Conservation (phyloP, 2,797 vertebrate species). For the Spheniscus humboldti region DNA sequence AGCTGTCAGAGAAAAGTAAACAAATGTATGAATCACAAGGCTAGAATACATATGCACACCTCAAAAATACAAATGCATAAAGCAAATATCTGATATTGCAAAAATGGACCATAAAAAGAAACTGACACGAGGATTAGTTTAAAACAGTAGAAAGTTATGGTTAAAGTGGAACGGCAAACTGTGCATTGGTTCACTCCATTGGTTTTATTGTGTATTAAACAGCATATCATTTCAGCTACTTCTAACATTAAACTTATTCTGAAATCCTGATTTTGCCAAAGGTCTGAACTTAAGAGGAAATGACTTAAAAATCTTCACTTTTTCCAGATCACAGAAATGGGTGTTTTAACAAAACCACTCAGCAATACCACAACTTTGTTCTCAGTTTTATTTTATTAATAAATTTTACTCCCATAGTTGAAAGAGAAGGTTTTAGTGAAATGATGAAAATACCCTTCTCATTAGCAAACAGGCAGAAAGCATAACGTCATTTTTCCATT, state of each 20-base stretch:
- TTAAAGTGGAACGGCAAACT: not conserved
- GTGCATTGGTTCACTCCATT: not conserved
- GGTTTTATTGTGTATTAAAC: not conserved
- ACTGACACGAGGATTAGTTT: not conserved
- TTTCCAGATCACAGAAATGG: not conserved
- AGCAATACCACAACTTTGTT: not conserved
- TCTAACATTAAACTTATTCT: not conserved
- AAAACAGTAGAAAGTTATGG: not conserved
- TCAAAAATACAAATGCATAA: not conserved
- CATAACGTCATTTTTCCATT: not conserved
- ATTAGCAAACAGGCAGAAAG: not conserved
- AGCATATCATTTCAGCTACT: not conserved
- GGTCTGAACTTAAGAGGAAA: not conserved
- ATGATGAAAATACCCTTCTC: not conserved
- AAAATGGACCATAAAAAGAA: not conserved
- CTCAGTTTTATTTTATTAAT: not conserved
- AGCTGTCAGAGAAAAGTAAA: conserved; percentile 64
- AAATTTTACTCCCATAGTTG: not conserved
- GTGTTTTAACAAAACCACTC: not conserved
- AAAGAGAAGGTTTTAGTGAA: not conserved
- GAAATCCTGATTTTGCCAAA: not conserved
- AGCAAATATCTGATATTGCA: not conserved
- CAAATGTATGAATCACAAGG: not conserved
- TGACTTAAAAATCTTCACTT: not conserved
- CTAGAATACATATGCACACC: fast-evolving